phyloP scores from a whole-genome alignment of 2,113 vertebrate genomes.

The Triplophysa dalaica region DNA sequence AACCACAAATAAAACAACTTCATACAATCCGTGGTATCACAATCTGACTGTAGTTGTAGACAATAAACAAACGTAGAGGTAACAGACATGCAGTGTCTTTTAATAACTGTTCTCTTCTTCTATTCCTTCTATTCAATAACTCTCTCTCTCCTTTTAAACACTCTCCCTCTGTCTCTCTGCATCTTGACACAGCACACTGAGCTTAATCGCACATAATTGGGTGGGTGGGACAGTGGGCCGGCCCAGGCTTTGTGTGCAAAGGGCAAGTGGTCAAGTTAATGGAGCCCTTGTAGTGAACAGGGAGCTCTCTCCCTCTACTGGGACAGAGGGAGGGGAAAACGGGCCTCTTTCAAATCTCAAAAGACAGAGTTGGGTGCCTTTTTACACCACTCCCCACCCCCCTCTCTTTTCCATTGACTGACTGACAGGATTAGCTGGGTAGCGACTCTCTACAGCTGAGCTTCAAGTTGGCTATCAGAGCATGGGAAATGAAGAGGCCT shows the following conservation, averaged over 20 bases:
- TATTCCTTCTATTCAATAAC: conserved; percentile 30
- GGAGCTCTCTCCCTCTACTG: conserved; percentile 75
- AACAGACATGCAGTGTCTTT: conserved; percentile 41
- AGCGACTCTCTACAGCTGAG: conserved; percentile 54
- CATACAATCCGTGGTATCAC: not conserved
- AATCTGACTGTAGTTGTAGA: not conserved
- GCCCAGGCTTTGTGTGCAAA: conserved; percentile 97
- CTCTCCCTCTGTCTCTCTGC: conserved; percentile 81
- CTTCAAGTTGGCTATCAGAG: conserved; percentile 15
- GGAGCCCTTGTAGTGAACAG: conserved; percentile 93
- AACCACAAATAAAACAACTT: not conserved
- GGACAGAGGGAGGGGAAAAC: conserved; percentile 65
- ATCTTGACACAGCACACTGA: conserved; percentile 99
- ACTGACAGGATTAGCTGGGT: conserved; percentile 70
- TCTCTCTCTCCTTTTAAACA: conserved; percentile 53
- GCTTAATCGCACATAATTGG: conserved; percentile 99
- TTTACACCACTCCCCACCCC: conserved; percentile 1
- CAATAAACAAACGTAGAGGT: conserved; percentile 16
- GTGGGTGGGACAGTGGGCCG: conserved; percentile 97
- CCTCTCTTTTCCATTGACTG: conserved; percentile 42
- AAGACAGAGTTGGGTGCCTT: conserved; percentile 65
- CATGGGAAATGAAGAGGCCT: conserved; percentile 13
- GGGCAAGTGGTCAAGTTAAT: conserved; percentile 99
- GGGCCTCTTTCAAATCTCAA: conserved; percentile 78
- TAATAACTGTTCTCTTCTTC: conserved; percentile 54